Percentiles rank a stretch among this genome's conserved stretches.
Conservation (phyloP, 2,113 vertebrate species). For the Camelus dromedarius region DNA sequence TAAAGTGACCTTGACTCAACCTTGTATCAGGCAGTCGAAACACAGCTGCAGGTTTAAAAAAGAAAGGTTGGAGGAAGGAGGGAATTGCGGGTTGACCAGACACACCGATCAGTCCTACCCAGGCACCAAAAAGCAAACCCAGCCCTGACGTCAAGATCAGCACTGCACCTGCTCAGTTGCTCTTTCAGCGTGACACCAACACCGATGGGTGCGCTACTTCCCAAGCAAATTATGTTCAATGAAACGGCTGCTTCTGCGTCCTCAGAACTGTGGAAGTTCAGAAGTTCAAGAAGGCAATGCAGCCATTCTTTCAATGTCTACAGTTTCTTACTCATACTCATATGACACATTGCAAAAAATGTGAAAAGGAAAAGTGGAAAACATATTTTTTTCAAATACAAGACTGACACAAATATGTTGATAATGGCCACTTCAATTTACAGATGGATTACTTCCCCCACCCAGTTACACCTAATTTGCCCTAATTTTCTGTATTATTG, state of each 20-base stretch:
- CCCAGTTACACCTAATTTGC: neutral
- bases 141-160: neutral
- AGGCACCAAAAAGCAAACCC: slow-evolving; percentile 11
- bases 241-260: neutral
- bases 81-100: neutral
- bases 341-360: neutral
- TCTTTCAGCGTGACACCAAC: neutral
- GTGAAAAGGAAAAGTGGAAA: neutral
- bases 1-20: neutral
- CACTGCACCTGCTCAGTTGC: neutral
- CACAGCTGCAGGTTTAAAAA: neutral
- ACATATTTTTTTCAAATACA: neutral
- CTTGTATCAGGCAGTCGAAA: neutral
- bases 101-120: neutral
- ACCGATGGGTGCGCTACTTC: neutral
- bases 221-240: neutral
- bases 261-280: neutral
- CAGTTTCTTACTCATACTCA: slow-evolving; percentile 37
- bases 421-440: neutral
- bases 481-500: slow-evolving; percentile 5
- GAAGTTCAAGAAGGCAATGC: neutral
- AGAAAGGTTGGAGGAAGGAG: neutral
- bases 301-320: neutral
- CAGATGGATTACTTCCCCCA: neutral
- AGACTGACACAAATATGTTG: neutral